Conservation (phyloP, 23 tunicate genomes). For the Pegea sp. region DNA sequence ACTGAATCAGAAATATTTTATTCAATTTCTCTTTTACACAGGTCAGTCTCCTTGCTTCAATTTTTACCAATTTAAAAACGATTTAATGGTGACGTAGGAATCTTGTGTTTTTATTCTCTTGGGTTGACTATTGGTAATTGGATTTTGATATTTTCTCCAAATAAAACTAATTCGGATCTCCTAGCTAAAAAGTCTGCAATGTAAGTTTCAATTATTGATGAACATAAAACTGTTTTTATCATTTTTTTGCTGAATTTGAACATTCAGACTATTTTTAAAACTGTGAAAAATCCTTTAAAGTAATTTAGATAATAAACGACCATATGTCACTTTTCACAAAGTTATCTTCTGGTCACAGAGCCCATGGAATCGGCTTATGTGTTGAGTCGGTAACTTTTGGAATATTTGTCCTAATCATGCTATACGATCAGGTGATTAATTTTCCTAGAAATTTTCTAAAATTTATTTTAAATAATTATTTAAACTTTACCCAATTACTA, state of each 20-base stretch:
- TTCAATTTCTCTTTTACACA: slow-evolving; percentile 66
- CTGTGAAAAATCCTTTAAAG: too few relatives aligned
- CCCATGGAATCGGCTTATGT: slow-evolving; percentile 48
- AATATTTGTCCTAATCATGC: slow-evolving; percentile 42
- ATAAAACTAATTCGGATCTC: slow-evolving; percentile 16
- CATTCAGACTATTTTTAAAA: too few relatives aligned
- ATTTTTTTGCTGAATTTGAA: too few relatives aligned
- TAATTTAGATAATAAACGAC: too few relatives aligned
- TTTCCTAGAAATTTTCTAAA: too few relatives aligned
- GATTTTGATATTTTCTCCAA: slow-evolving; percentile 44
- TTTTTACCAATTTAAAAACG: background rate
- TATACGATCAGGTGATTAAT: slow-evolving; percentile 43
- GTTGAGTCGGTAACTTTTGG: slow-evolving; percentile 52
- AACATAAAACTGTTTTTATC: too few relatives aligned
- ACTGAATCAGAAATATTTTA: slow-evolving; percentile 60
- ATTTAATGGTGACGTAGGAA: too few relatives aligned
- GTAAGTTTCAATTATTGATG: slow-evolving; percentile 23
- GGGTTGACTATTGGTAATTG: slow-evolving; percentile 27
- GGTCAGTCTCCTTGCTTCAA: slow-evolving; percentile 25
- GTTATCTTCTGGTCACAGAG: too few relatives aligned
- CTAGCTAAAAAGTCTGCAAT: slow-evolving; percentile 27
- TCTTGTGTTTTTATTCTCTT: slow-evolving; percentile 44
- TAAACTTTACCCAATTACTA: too few relatives aligned
- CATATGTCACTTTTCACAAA: too few relatives aligned
- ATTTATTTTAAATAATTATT: too few relatives aligned